Base-by-base conservation (phyloP, 2,113 vertebrate genomes). In the Merops nubicus region DNA sequence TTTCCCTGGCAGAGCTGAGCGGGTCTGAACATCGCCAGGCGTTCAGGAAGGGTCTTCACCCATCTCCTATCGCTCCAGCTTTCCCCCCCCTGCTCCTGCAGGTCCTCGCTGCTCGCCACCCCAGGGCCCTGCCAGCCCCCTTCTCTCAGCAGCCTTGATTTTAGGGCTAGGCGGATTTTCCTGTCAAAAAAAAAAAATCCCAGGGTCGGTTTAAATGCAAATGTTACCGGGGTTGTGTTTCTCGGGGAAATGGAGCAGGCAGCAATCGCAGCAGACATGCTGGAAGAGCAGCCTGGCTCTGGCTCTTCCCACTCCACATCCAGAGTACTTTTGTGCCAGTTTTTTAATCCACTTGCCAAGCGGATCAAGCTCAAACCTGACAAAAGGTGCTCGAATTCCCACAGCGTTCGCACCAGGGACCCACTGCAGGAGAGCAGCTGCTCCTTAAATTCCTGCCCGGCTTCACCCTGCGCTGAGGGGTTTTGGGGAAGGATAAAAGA, bases 211-310 rank as follows among this genome's bases (percentile, higher is more conserved):
- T 83, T 33, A 29, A 50, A 42, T 22, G 95, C 54, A 19, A 77
- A 28, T 73, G 79, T 88, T 76, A 28, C 25, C n/a, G 54, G 90
- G 89, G 36, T 60, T 94, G 90, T 80, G 85, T 57, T 93, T 88
- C 88, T 85, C 31, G 0, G 70, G 59, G 92, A 95, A 93, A 96
- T 96, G 94, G 96, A 97, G 92, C 96, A 95, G 94, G 92, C 91
- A 25, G 92, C 74, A 42, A 63, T 85, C 84, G 25, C 93, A 36
- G 93, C 92, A 26, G 64, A 43, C 70, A 20, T 34, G 31, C 92
- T 51, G 86, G 94, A 92, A 85, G 21, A 74, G 83, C 94, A 93
- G 92, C 91, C 45, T 86, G 63, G 59, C 56, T 85, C 45, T 86
- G 63, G 59, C 56, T 85, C 88, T 96, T 88, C 94, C 95, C 67